Evolutionary conservation across 1,140 invertebrate species (phyloP).

Genomic region (Euglossa dilemma): DNA sequence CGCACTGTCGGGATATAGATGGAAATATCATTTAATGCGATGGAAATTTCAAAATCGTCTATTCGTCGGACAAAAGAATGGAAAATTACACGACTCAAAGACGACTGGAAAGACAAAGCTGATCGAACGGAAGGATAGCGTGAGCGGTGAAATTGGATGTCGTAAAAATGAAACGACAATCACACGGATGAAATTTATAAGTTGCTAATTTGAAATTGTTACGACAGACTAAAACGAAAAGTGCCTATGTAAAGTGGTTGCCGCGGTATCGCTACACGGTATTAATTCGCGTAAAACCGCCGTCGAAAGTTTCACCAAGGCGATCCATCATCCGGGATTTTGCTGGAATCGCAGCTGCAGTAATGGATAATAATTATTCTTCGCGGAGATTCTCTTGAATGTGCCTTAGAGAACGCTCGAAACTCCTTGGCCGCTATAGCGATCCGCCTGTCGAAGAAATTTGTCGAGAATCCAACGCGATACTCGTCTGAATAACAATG

Average conservation of each 20-base stretch:
- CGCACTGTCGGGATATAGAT: too few relatives aligned
- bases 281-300: conserved; percentile 14
- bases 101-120: too few relatives aligned
- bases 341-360: background rate
- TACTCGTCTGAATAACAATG: background rate
- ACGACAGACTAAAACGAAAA: background rate
- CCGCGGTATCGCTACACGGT: background rate
- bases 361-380: conserved; percentile 48
- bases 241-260: background rate
- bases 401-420: background rate
- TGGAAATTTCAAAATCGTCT: too few relatives aligned
- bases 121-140: too few relatives aligned
- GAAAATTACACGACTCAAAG: too few relatives aligned
- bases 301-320: conserved; percentile 11
- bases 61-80: too few relatives aligned
- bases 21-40: too few relatives aligned
- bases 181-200: background rate
- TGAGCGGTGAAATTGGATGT: background rate
- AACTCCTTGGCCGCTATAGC: background rate
- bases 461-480: background rate
- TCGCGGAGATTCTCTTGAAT: conserved; percentile 5
- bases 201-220: conserved; percentile 5
- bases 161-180: background rate
- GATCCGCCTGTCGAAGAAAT: background rate
- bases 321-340: background rate